Percentiles rank a stretch among this genome's conserved stretches.
Evolutionary conservation across 2,797 vertebrate species (phyloP).

Genomic region (Euthynnus affinis): DNA sequence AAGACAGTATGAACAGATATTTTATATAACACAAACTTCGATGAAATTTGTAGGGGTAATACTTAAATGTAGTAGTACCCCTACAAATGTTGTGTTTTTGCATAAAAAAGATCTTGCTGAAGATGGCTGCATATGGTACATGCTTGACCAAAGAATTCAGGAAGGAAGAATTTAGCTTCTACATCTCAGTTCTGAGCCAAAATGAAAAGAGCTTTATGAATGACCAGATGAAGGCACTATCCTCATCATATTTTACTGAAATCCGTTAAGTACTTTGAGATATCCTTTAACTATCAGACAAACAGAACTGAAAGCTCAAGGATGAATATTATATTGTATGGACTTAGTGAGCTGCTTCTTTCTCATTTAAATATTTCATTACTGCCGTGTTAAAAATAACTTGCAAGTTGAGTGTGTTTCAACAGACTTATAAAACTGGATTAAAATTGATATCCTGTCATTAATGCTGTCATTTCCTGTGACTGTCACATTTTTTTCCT

Average conservation of each 20-base stretch:
- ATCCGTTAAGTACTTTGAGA: neutral
- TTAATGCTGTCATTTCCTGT: slow-evolving; percentile 17
- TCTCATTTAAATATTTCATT: slow-evolving; percentile 46
- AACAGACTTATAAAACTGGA: slow-evolving; percentile 15
- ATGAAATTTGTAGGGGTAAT: too few relatives aligned
- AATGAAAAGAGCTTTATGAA: too few relatives aligned
- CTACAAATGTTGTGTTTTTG: too few relatives aligned
- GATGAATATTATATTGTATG: neutral
- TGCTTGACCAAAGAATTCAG: too few relatives aligned
- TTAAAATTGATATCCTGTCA: slow-evolving; percentile 18
- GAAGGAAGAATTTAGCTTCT: too few relatives aligned
- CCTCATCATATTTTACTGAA: neutral
- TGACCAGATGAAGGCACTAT: neutral
- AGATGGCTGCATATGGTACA: too few relatives aligned
- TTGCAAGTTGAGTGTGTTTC: slow-evolving; percentile 10
- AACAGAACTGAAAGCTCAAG: neutral
- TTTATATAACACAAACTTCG: neutral
- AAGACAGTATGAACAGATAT: neutral
- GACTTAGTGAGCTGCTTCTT: slow-evolving; percentile 11
- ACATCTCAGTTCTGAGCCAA: too few relatives aligned
- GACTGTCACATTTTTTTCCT: slow-evolving; percentile 8
- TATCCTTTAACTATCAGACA: neutral
- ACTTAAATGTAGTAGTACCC: too few relatives aligned
- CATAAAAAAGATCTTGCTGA: neutral
- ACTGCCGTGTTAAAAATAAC: slow-evolving; percentile 36